Conservation (phyloP, 2,797 vertebrate genomes). For the Orientallactaga sibirica region DNA sequence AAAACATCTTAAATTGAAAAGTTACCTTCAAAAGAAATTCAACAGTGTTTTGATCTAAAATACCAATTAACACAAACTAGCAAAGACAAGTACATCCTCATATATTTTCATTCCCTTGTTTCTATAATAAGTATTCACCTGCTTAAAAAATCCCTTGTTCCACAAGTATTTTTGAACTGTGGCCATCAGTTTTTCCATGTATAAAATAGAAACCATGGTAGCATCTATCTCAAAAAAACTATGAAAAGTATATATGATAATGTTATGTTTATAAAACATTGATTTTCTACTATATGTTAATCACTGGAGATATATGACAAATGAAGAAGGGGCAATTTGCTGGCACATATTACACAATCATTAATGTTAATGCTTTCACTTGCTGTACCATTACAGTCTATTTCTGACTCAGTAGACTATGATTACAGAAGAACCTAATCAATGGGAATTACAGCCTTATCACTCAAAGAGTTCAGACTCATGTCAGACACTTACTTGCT, state of each 20-base stretch:
- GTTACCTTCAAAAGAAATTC: background rate
- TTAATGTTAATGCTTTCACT: background rate
- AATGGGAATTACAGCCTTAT: background rate
- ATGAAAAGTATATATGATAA: background rate
- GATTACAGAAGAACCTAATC: background rate
- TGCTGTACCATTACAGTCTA: background rate
- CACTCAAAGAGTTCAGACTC: background rate
- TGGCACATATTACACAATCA: background rate
- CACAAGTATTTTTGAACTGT: slow-evolving; percentile 26
- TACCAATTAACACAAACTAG: background rate
- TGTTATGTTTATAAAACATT: background rate
- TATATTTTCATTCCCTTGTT: slow-evolving; percentile 23
- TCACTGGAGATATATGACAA: background rate
- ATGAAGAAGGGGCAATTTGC: background rate
- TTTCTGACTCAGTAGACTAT: background rate
- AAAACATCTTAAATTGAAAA: slow-evolving; percentile 4
- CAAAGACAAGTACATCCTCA: background rate
- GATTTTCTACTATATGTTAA: slow-evolving; percentile 2
- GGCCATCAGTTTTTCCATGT: background rate
- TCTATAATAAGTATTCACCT: background rate
- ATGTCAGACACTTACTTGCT: background rate
- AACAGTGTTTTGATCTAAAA: background rate
- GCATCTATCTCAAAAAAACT: slow-evolving; percentile 2
- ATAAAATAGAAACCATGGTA: slow-evolving; percentile 1
- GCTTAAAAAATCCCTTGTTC: background rate